Evolutionary conservation across 2,113 vertebrate species (phyloP).

Genomic region (Macquaria ambigua): DNA sequence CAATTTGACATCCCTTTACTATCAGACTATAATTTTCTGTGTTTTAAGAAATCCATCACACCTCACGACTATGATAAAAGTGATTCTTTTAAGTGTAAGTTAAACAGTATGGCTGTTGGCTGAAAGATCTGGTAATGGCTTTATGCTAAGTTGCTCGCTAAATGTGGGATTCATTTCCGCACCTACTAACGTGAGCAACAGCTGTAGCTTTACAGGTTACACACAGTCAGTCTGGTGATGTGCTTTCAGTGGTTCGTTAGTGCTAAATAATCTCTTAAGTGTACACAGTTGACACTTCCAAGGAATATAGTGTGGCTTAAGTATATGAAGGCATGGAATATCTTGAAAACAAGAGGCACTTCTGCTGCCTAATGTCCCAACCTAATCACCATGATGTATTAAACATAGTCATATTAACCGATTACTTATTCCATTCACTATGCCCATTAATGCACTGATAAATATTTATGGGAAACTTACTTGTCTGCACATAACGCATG

Average conservation of each 20-base stretch:
- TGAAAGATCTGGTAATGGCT: background rate
- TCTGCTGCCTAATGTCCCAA: constrained; percentile 1
- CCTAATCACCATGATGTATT: constrained; percentile 13
- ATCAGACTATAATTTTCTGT: background rate
- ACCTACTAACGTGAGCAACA: background rate
- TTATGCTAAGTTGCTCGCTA: background rate
- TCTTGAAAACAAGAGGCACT: constrained; percentile 9
- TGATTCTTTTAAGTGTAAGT: background rate
- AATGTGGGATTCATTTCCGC: background rate
- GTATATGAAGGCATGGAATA: background rate
- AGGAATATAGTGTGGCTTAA: background rate
- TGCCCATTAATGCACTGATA: constrained; percentile 34
- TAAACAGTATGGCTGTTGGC: background rate
- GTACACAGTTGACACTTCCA: background rate
- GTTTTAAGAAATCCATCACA: background rate
- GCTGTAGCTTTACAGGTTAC: background rate
- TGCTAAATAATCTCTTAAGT: background rate
- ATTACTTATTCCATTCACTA: constrained; percentile 26
- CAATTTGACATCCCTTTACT: background rate
- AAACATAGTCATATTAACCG: constrained; percentile 30
- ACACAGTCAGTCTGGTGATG: background rate
- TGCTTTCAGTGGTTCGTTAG: background rate
- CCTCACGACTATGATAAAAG: background rate
- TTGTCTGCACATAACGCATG: constrained; percentile 6
- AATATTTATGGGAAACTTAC: constrained; percentile 47